Percentiles rank a stretch among this genome's conserved stretches.
Conservation (phyloP, 2,888 invertebrate species). For the Mamestra brassicae region DNA sequence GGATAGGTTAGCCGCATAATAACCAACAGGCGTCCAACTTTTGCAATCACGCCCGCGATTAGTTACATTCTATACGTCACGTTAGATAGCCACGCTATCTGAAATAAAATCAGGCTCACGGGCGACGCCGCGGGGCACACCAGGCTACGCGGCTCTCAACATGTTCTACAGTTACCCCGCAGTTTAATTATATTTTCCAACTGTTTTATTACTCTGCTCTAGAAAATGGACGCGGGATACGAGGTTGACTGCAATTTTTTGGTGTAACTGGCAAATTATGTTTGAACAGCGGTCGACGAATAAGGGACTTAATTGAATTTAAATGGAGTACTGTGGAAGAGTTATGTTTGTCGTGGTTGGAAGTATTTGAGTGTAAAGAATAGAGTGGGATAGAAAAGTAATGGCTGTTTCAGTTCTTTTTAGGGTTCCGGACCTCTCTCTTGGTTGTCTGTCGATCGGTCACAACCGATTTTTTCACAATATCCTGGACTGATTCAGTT, state of each 20-base stretch:
- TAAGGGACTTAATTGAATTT: slow-evolving; percentile 37
- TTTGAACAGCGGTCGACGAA: slow-evolving; percentile 32
- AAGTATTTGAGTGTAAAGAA: neutral
- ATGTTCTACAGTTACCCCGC: slow-evolving; percentile 35
- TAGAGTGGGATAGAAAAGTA: neutral
- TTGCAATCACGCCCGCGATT: slow-evolving; percentile 58
- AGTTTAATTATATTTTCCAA: slow-evolving; percentile 60
- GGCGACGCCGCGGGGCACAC: slow-evolving; percentile 35
- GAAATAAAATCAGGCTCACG: slow-evolving; percentile 52
- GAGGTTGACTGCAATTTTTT: slow-evolving; percentile 44
- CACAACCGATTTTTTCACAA: too few species aligned
- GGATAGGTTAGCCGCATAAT: slow-evolving; percentile 42
- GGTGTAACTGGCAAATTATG: slow-evolving; percentile 33
- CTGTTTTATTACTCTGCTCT: slow-evolving; percentile 58
- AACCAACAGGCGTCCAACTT: slow-evolving; percentile 49
- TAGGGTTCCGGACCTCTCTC: too few species aligned
- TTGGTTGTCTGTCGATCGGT: too few species aligned
- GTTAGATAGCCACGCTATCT: slow-evolving; percentile 40
- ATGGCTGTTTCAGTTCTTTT: neutral
- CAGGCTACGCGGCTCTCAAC: slow-evolving; percentile 46
- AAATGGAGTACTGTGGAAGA: slow-evolving; percentile 3
- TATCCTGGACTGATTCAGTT: too few species aligned
- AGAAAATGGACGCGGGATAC: slow-evolving; percentile 43
- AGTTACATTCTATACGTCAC: slow-evolving; percentile 42
- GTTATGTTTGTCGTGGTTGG: slow-evolving; percentile 3